Base-by-base conservation (phyloP, 2,113 vertebrate genomes). In the cat (Felis catus) region DNA sequence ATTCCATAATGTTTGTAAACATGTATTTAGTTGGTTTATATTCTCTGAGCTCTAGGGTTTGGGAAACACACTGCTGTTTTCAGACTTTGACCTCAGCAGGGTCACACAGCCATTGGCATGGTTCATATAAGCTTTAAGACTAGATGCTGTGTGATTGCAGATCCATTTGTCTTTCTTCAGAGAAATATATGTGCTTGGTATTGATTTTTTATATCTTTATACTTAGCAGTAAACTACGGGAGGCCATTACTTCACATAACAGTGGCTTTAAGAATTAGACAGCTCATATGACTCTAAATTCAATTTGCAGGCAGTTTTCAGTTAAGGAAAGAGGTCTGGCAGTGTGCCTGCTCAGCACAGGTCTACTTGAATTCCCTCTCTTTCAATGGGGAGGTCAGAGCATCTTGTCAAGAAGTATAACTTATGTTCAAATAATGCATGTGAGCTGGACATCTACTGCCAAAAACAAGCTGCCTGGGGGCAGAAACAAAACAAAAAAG, bases 391-490 rank as follows among this genome's bases (percentile, higher is more conserved):
- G 76, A 76, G 36, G 61, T 85, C 79, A 95, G 55, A 92, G 36
- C 31, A 23, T 33, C 25, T 82, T 95, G 82, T 94, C n/a, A 86
- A 70, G 66, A 96, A 23, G 10, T 71, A n/a, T 61, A 86, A 33
- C 93, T 95, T 94, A 66, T 87, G 63, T 55, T 96, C 91, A 93
- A 73, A 92, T n/a, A 88, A 91, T 39, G 45, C 14, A 8, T 71
- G 23, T 7, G 21, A 95, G 55, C 39, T 82, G 71, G 76, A 82
- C 19, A 21, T 79, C 61, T 85, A 33, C 74, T 97, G 84, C 71
- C 91, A 85, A 95, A 96, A 79, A 41, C 66, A 55, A 89, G 81
- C 36, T 94, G 84, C 95, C 86, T 83, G 65, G 90, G n/a, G 97
- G 81, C 65, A 85, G 81, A 94, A 84, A 51, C 11, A 0, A 39